Conservation (phyloP, 2,113 vertebrate species). For the Cavia aperea region DNA sequence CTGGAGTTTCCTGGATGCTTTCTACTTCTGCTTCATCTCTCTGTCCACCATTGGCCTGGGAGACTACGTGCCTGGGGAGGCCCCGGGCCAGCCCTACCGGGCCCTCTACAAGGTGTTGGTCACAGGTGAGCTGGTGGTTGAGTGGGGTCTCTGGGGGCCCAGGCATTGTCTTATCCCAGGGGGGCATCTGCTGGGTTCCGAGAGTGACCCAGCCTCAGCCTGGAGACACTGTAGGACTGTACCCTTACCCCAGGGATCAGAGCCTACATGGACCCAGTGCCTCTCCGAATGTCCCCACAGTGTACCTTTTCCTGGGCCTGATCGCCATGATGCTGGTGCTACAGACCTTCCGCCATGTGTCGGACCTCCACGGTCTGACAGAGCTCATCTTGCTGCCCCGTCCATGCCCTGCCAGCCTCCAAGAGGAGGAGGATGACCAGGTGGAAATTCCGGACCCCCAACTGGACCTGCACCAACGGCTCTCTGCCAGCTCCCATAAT, state of each 20-base stretch:
- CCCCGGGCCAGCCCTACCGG: slow-evolving; percentile 75
- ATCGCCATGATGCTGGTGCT: slow-evolving; percentile 86
- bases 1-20: slow-evolving; percentile 87
- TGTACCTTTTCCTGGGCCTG: slow-evolving; percentile 87
- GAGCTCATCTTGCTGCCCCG: slow-evolving; percentile 81
- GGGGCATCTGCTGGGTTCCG: background rate
- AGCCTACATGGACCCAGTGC: rapidly evolving
- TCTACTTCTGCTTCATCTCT: slow-evolving; percentile 93
- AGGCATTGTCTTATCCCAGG: background rate
- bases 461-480: slow-evolving; percentile 9
- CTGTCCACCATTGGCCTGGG: slow-evolving; percentile 91
- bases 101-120: slow-evolving; percentile 85
- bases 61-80: slow-evolving; percentile 84
- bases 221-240: background rate
- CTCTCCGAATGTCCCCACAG: background rate
- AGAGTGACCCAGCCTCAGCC: background rate
- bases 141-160: background rate
- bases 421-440: slow-evolving; percentile 65
- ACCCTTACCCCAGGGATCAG: background rate
- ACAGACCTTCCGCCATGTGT: slow-evolving; percentile 83
- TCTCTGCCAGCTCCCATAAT: slow-evolving; percentile 41
- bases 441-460: slow-evolving; percentile 62
- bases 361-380: slow-evolving; percentile 84
- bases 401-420: background rate
- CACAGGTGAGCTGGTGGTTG: slow-evolving; percentile 80